These are phyloP conservation scores for Euzophera pinguis DNA, from an alignment of 2,888 invertebrate genomes.

Conservation along the genomic window DNA sequence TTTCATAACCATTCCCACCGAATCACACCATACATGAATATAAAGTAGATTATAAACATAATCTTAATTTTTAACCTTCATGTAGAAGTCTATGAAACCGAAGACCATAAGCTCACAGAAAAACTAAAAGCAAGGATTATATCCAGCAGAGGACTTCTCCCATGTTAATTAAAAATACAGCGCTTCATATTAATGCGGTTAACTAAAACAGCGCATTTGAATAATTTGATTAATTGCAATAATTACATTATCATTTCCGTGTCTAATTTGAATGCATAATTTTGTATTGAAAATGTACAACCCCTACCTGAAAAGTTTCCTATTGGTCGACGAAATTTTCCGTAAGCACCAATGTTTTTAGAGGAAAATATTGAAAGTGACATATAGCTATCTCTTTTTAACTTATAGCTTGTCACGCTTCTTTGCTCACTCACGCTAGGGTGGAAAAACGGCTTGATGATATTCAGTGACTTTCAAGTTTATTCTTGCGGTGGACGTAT, in stretches of 20 bases:
- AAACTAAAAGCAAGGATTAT: no score
- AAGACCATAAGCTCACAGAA: no score
- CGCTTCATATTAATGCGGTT: background rate
- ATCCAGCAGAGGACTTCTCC: no score
- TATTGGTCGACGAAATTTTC: slow-evolving; percentile 51
- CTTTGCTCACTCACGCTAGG: slow-evolving; percentile 50
- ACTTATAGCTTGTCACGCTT: slow-evolving; percentile 30
- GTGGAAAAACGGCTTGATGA: slow-evolving; percentile 40
- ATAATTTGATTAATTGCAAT: slow-evolving; percentile 9
- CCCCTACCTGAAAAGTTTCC: slow-evolving; percentile 29
- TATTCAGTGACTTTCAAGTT: slow-evolving; percentile 66
- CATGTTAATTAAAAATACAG: no score
- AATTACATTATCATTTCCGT: slow-evolving; percentile 7
- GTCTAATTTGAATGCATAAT: background rate
- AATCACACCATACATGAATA: no score
- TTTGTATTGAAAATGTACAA: slow-evolving; percentile 31
- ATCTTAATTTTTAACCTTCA: no score
- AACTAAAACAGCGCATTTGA: background rate
- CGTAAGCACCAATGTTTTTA: slow-evolving; percentile 52
- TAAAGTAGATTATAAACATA: no score
- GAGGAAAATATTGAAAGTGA: slow-evolving; percentile 49
- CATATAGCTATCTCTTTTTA: slow-evolving; percentile 48
- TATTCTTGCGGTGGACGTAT: slow-evolving; percentile 66
- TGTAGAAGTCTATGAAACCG: no score
- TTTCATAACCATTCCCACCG: no score